A percentile compares a stretch with the other conserved stretches of the same genome.
phyloP scores from a whole-genome alignment of 2,113 vertebrate genomes.

The Tachycineta bicolor region DNA sequence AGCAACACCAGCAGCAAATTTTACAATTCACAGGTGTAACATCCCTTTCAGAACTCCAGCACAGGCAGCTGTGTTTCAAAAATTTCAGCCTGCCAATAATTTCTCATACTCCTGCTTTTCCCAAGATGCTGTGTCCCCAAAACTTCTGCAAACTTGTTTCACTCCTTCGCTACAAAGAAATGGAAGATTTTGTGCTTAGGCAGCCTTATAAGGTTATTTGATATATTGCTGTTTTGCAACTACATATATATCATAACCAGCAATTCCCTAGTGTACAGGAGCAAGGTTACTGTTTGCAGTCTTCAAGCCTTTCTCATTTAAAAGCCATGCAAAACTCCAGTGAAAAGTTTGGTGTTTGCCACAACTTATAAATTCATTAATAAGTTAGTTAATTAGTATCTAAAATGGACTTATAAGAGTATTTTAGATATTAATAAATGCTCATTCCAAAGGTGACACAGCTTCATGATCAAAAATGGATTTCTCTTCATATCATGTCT shows the following conservation, averaged over 20 bases:
- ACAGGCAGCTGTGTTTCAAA: constrained; percentile 15
- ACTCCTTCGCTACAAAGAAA: not conserved
- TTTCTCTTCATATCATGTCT: not conserved
- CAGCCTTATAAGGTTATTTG: not conserved
- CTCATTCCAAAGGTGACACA: not conserved
- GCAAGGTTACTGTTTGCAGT: not conserved
- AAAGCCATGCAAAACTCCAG: not conserved
- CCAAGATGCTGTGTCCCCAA: not conserved
- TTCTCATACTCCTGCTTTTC: not conserved
- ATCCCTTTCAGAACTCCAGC: not conserved
- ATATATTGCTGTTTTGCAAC: not conserved
- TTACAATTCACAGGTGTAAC: constrained; percentile 14
- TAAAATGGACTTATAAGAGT: not conserved
- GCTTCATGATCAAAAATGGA: not conserved
- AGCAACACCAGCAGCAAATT: not conserved
- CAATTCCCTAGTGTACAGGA: not conserved
- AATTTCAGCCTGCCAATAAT: not conserved
- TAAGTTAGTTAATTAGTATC: too few relatives aligned
- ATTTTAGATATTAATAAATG: not conserved
- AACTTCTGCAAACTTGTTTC: not conserved
- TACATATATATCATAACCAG: not conserved
- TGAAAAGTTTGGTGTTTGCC: not conserved
- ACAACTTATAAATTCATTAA: not conserved
- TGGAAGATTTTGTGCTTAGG: not conserved
- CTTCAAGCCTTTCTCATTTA: not conserved